Evolutionary conservation across 2,797 vertebrate species (phyloP).

Genomic region (Uromys caudimaculatus): DNA sequence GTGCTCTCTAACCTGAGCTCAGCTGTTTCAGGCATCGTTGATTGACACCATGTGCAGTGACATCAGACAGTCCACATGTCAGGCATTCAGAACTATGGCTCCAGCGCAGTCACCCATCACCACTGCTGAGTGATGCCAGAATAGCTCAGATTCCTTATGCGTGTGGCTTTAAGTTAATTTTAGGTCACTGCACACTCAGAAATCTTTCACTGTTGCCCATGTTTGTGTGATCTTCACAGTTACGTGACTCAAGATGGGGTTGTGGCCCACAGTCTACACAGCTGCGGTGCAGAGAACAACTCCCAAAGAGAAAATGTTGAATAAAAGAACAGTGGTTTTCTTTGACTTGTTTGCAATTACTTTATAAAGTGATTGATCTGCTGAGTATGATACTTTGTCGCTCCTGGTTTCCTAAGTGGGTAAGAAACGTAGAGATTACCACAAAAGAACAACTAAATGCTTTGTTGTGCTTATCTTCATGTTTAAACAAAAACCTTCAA

Average conservation of each 20-base stretch:
- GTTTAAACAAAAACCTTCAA: background rate
- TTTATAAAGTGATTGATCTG: background rate
- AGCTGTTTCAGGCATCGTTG: background rate
- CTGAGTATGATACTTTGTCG: background rate
- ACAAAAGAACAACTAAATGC: background rate
- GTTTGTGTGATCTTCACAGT: background rate
- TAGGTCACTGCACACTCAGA: background rate
- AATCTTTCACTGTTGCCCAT: too few species aligned
- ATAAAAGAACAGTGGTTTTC: background rate
- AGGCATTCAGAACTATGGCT: background rate
- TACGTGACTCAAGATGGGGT: too few species aligned
- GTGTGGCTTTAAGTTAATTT: background rate
- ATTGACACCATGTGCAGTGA: too few species aligned
- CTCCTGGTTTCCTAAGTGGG: background rate
- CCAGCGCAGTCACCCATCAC: background rate
- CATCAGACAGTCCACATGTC: background rate
- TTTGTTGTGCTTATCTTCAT: background rate
- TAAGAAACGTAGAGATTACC: background rate
- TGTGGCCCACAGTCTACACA: background rate
- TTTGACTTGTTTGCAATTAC: background rate
- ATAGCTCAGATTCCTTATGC: background rate
- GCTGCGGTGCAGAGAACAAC: background rate
- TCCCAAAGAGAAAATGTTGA: background rate
- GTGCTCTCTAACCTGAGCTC: background rate
- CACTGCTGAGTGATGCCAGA: too few species aligned